Evolutionary conservation across 2,888 invertebrate genomes (phyloP).

Genomic region (Ligdia adustata): DNA sequence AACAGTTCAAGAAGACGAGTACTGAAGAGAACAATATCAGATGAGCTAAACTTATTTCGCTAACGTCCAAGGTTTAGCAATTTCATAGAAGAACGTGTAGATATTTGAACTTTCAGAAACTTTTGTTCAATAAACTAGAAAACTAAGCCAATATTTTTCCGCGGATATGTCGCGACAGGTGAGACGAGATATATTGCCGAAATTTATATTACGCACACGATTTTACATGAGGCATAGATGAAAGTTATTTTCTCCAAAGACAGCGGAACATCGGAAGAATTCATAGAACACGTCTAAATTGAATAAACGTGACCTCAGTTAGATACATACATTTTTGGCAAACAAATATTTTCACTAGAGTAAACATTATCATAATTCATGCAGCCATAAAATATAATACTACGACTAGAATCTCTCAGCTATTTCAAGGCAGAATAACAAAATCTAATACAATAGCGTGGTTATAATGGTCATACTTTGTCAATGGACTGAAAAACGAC

Average conservation of each 20-base stretch:
- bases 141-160: conserved; percentile 19
- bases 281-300: conserved; percentile 12
- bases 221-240: conserved; percentile 24
- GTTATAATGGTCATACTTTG: no score
- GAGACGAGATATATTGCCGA: conserved; percentile 22
- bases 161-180: conserved; percentile 24
- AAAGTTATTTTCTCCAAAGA: conserved; percentile 19
- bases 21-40: no score
- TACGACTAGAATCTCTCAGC: no score
- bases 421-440: no score
- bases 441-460: no score
- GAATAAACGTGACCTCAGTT: conserved; percentile 6
- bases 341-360: no score
- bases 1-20: no score
- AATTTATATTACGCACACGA: conserved; percentile 30
- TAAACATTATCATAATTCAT: no score
- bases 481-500: background rate
- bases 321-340: background rate
- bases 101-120: background rate
- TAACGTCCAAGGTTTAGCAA: no score
- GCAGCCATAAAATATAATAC: no score
- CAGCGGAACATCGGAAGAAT: conserved; percentile 9
- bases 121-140: conserved; percentile 5
- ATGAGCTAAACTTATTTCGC: no score
- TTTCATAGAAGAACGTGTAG: conserved; percentile 8